These are phyloP conservation scores for Pediacus dermestoides DNA, from an alignment of 2,888 invertebrate genomes.

Conservation along the genomic window DNA sequence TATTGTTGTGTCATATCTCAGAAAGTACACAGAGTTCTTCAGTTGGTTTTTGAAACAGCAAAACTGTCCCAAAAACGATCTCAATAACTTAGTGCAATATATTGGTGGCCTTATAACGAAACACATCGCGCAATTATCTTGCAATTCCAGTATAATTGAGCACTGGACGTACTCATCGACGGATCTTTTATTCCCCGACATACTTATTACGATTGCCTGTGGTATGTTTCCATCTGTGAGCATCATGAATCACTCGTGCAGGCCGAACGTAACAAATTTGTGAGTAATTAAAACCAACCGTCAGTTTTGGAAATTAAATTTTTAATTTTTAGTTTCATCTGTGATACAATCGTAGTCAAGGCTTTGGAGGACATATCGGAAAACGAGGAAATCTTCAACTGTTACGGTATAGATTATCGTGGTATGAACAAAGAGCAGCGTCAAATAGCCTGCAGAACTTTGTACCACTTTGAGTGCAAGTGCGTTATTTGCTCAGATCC, in stretches of 20 bases:
- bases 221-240: conserved; percentile 84
- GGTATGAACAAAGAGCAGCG: conserved; percentile 61
- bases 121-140: conserved; percentile 71
- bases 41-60: conserved; percentile 49
- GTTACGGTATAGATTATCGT: conserved; percentile 77
- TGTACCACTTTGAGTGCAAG: conserved; percentile 76
- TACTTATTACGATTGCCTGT: conserved; percentile 56
- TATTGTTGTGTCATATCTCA: conserved; percentile 63
- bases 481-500: conserved; percentile 66
- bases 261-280: conserved; percentile 75
- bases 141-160: conserved; percentile 46
- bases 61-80: conserved; percentile 42
- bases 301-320: conserved; percentile 9
- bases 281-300: conserved; percentile 40
- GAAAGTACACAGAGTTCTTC: conserved; percentile 63
- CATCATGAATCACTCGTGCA: conserved; percentile 92
- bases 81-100: conserved; percentile 38
- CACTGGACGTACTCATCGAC: conserved; percentile 41
- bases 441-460: conserved; percentile 59
- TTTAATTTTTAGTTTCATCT: conserved; percentile 61
- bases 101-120: conserved; percentile 68
- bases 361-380: conserved; percentile 60
- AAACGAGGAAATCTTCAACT: conserved; percentile 76
- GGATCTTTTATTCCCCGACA: conserved; percentile 37
- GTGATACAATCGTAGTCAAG: conserved; percentile 66